phyloP scores from a whole-genome alignment of 2,113 vertebrate species.

The Glaucomys volans region DNA sequence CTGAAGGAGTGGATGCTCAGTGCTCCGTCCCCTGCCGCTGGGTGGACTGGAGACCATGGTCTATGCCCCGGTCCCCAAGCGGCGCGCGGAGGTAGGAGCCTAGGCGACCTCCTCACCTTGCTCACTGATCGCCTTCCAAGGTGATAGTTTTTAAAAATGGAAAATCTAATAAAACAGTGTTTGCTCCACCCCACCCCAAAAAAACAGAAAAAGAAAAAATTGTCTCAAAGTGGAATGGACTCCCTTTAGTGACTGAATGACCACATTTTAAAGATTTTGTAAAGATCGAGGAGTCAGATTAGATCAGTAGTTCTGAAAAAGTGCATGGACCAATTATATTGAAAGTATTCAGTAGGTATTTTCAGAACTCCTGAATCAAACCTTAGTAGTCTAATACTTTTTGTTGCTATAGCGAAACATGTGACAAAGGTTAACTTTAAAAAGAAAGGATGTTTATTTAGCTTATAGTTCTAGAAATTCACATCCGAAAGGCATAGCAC shows the following conservation, averaged over 20 bases:
- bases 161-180: background rate
- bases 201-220: no score
- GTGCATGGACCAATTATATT: background rate
- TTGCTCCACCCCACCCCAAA: background rate
- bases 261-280: background rate
- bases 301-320: background rate
- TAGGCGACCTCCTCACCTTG: no score
- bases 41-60: no score
- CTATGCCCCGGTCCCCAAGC: fast-evolving
- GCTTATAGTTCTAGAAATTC: background rate
- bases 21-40: background rate
- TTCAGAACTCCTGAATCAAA: conserved; percentile 29
- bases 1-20: background rate
- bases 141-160: background rate
- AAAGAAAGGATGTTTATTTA: background rate
- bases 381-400: background rate
- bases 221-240: background rate
- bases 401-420: background rate
- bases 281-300: background rate
- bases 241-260: background rate
- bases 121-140: background rate
- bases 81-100: fast-evolving
- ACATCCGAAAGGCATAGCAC: background rate
- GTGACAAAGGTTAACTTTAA: background rate
- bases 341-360: background rate